Evolutionary conservation across 2,113 vertebrate genomes (phyloP).

Genomic region (Talpa occidentalis): DNA sequence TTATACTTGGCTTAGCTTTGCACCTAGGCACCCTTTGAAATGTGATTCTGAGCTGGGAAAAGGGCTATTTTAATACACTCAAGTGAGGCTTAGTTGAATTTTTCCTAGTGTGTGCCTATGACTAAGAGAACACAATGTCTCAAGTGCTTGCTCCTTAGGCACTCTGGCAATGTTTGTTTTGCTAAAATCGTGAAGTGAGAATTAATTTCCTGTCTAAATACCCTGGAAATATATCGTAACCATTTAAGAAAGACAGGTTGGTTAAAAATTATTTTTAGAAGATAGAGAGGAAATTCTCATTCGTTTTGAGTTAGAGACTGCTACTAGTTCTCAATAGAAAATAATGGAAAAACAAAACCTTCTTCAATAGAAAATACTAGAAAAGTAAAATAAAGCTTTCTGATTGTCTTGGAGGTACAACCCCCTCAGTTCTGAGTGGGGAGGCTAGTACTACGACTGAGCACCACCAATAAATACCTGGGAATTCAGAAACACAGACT

Average conservation of each 20-base stretch:
- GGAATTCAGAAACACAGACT: neutral
- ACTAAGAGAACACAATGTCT: slow-evolving; percentile 72
- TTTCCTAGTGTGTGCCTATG: slow-evolving; percentile 60
- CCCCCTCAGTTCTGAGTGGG: neutral
- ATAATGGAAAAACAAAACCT: neutral
- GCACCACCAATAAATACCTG: neutral
- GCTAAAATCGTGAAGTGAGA: slow-evolving; percentile 6
- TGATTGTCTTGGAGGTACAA: neutral
- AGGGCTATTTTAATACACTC: slow-evolving; percentile 73
- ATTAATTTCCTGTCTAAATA: neutral
- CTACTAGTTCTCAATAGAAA: neutral
- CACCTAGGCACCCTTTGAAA: slow-evolving; percentile 75
- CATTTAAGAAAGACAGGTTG: neutral
- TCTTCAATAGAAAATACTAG: slow-evolving; percentile 14
- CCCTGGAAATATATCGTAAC: neutral
- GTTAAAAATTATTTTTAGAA: slow-evolving; percentile 5
- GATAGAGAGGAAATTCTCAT: neutral
- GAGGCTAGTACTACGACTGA: rapidly evolving
- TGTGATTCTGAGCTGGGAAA: slow-evolving; percentile 73
- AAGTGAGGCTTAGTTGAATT: slow-evolving; percentile 62
- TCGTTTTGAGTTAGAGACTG: neutral
- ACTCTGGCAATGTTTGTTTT: neutral
- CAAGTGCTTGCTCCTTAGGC: neutral
- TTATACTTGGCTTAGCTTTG: slow-evolving; percentile 70
- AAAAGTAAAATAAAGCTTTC: neutral